phyloP scores from a whole-genome alignment of 53 echinoderm and acorn worm species.

The Astropecten irregularis region DNA sequence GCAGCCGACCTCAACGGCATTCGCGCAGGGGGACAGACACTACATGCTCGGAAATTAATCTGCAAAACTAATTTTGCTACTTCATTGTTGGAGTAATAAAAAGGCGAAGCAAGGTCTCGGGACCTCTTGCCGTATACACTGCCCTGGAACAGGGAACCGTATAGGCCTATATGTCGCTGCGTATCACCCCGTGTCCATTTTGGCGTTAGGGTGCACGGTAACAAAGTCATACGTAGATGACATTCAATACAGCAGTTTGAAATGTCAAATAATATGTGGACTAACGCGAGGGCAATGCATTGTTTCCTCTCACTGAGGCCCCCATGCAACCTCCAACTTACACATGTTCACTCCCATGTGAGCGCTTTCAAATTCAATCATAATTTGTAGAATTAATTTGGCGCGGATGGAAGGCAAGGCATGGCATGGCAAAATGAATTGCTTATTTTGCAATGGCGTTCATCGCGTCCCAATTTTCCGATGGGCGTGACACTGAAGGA shows the following conservation, averaged over 20 bases:
- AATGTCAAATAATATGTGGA: slow-evolving; percentile 38
- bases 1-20: background rate
- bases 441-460: background rate
- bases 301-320: background rate
- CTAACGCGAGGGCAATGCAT: slow-evolving; percentile 8
- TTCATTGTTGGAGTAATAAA: slow-evolving; percentile 13
- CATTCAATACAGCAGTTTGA: slow-evolving; percentile 42
- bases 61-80: slow-evolving; percentile 54
- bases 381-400: slow-evolving; percentile 8
- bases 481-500: too few species aligned
- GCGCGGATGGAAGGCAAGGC: background rate
- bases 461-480: background rate
- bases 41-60: slow-evolving; percentile 52
- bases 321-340: background rate
- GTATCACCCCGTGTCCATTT: too few species aligned
- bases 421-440: slow-evolving; percentile 11
- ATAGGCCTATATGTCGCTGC: background rate
- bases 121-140: background rate
- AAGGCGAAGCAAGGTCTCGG: background rate
- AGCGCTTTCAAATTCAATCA: background rate
- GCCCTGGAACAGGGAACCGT: background rate
- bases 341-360: background rate
- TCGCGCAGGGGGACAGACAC: slow-evolving; percentile 16
- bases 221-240: slow-evolving; percentile 20
- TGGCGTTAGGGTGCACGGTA: too few species aligned